Percentiles rank a stretch among this genome's conserved stretches.
phyloP scores from a whole-genome alignment of 2,888 invertebrate genomes.

The Conistra vaccinii region DNA sequence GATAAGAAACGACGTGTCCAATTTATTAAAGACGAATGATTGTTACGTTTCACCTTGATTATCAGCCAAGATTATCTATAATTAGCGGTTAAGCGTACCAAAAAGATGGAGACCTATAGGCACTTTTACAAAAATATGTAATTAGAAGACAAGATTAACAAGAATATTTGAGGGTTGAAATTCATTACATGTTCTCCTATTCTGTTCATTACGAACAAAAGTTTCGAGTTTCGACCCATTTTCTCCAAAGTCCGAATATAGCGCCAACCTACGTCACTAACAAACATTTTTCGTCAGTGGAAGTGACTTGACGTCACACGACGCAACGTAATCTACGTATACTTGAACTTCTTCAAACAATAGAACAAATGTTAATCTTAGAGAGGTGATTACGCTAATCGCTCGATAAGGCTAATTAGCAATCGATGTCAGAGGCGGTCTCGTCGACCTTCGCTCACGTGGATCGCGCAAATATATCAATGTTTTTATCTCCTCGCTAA shows the following conservation, averaged over 20 bases:
- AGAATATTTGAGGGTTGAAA: background rate
- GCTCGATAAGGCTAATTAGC: constrained; percentile 58
- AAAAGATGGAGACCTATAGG: background rate
- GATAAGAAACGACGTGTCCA: constrained; percentile 22
- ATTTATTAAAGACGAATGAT: constrained; percentile 17
- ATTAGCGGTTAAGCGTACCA: background rate
- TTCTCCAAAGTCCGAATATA: background rate
- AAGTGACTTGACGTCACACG: constrained; percentile 56
- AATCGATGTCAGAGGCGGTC: constrained; percentile 54
- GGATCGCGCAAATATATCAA: constrained; percentile 62
- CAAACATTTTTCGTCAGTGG: constrained; percentile 8
- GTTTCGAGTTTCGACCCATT: background rate
- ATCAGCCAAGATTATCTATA: constrained; percentile 35
- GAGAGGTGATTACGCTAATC: constrained; percentile 58
- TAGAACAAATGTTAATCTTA: constrained; percentile 52
- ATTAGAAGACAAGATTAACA: background rate
- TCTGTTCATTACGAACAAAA: background rate
- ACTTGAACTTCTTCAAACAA: constrained; percentile 57
- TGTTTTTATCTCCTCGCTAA: constrained; percentile 71
- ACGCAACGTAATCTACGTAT: constrained; percentile 44
- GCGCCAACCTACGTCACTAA: constrained; percentile 3
- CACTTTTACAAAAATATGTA: background rate
- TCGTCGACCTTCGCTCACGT: constrained; percentile 63
- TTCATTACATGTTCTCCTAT: background rate
- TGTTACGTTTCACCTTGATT: constrained; percentile 34